Conservation (phyloP, 2,888 invertebrate species). For the Caenorhabditis auriculariae region DNA sequence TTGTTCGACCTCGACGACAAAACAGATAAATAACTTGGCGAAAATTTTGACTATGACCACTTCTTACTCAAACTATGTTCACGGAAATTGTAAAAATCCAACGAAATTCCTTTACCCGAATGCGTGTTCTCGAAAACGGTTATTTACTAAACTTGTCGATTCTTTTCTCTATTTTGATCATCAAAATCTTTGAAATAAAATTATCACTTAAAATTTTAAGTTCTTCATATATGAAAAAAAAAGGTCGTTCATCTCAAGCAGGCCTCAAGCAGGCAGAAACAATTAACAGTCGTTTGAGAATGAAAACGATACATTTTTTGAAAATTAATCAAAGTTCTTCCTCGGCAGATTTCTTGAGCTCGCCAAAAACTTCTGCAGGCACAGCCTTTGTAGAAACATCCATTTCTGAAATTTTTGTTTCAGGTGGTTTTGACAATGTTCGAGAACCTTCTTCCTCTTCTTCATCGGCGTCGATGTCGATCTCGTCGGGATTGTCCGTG, state of each 20-base stretch:
- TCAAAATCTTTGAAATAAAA: too few relatives aligned
- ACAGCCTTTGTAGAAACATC: constrained; percentile 79
- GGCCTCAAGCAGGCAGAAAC: too few relatives aligned
- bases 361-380: constrained; percentile 87
- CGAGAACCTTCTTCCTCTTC: constrained; percentile 49
- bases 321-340: constrained; percentile 13
- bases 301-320: constrained; percentile 1
- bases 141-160: too few relatives aligned
- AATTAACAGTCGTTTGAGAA: too few relatives aligned
- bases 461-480: constrained; percentile 64
- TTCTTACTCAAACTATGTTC: too few relatives aligned
- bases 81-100: too few relatives aligned
- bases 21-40: not conserved
- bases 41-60: too few relatives aligned
- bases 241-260: not conserved
- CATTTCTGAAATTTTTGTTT: constrained; percentile 66
- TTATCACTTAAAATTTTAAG: too few relatives aligned
- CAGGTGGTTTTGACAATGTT: not conserved
- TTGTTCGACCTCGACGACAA: constrained; percentile 46
- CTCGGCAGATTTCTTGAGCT: constrained; percentile 60
- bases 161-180: too few relatives aligned
- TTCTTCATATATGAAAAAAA: constrained; percentile 2
- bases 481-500: constrained; percentile 66
- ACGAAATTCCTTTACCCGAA: too few relatives aligned
- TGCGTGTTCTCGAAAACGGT: too few relatives aligned